Evolutionary conservation across 2,797 vertebrate species (phyloP), one percentile per base, ranked within the genome.

Genomic region (Cossypha polioptera): DNA sequence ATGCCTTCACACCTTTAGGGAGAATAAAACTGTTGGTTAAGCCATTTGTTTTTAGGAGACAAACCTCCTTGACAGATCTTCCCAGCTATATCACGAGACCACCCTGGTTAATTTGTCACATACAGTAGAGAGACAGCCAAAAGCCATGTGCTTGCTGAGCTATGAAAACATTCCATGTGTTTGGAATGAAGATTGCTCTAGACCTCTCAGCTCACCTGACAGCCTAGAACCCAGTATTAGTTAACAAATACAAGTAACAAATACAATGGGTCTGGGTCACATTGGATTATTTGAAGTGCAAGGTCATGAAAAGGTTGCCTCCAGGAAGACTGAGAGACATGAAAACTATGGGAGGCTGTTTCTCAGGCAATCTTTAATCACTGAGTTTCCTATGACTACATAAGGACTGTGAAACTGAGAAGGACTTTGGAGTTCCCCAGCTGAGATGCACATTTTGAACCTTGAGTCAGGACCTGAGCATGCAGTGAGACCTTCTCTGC

Each of bases 401-500:
- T 7, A 48, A 12, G 16, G 28, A 73, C 28, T 47, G 19, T 13
- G n/a, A 94, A 78, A 54, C 11, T 6, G 16, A 89, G 71, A 77
- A 53, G n/a, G 10, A 45, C 2, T 75, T 78, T 29, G 13, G 59
- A 66, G 25, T 11, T 58, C 19, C 16, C 16, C 8, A 14, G 36
- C 1, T 5, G 3, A 79, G n/a, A 43, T 35, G 25, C 2, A 26
- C 28, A 13, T 35, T 24, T 33, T 38, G 33, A 86, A 16, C 16
- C 45, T 47, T 5, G 3, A 71, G 33, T 22, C 24, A 54, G 62
- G 57, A 63, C 13, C 16, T 42, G 36, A 51, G 22, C 36, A 24
- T 0, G 0, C 10, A 13, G 33, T 33, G 58, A 72, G 25, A 3
- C 8, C 9, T 38, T 38, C 22, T 77, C 61, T 31, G 45, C 20